Conservation (phyloP, 1,140 invertebrate species). For the Brachionus manjavacas region DNA sequence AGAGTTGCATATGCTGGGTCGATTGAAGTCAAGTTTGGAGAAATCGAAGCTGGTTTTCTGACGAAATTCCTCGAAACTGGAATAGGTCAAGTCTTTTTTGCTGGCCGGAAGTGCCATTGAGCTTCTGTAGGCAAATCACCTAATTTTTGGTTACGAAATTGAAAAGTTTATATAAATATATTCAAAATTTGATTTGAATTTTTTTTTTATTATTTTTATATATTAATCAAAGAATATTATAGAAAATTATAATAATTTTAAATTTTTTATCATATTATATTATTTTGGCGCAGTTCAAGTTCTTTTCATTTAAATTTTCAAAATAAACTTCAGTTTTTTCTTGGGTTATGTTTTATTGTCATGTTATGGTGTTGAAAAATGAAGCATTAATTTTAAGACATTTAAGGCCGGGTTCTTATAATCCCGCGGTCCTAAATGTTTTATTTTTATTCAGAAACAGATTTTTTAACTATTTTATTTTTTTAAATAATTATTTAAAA, state of each 20-base stretch:
- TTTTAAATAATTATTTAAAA: too few species aligned
- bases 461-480: too few species aligned
- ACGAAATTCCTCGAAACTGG: constrained; percentile 19
- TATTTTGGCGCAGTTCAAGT: too few species aligned
- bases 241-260: not conserved
- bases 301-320: too few species aligned
- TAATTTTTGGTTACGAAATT: not conserved
- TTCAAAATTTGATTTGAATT: not conserved
- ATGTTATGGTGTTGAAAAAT: too few species aligned
- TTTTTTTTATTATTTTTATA: too few species aligned
- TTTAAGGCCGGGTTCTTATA: too few species aligned
- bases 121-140: not conserved
- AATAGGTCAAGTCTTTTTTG: constrained; percentile 38
- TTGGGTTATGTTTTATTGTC: too few species aligned
- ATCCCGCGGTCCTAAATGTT: too few species aligned
- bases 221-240: not conserved
- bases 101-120: not conserved
- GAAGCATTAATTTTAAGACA: too few species aligned
- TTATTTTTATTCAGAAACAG: too few species aligned
- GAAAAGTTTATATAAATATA: not conserved
- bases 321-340: too few species aligned
- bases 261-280: not conserved
- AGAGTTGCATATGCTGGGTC: constrained; percentile 11
- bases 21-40: constrained; percentile 26
- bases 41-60: not conserved